A percentile compares a stretch with the other conserved stretches of the same genome.
These are phyloP conservation scores for Anolis carolinensis DNA, from an alignment of 2,113 vertebrate species.

Conservation along the genomic window DNA sequence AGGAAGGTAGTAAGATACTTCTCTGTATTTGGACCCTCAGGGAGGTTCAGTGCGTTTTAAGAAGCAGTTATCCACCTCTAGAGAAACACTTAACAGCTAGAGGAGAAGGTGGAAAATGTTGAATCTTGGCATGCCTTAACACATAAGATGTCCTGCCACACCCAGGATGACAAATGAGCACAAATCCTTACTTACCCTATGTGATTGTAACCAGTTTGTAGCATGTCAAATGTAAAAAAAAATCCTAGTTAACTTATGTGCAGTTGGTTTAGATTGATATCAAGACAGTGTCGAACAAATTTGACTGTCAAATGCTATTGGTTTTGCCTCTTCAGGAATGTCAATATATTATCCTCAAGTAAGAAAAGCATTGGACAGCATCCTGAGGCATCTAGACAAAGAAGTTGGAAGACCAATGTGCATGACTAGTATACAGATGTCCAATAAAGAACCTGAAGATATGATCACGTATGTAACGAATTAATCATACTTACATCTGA, in stretches of 20 bases:
- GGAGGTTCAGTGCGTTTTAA: neutral
- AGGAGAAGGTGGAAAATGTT: too few species aligned
- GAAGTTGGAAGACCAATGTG: slow-evolving; percentile 98
- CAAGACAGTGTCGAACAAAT: neutral
- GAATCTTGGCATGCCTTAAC: neutral
- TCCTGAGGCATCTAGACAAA: slow-evolving; percentile 96
- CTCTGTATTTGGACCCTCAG: neutral
- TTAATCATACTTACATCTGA: neutral
- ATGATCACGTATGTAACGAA: slow-evolving; percentile 93
- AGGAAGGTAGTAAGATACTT: neutral
- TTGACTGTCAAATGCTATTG: neutral
- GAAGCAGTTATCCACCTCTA: neutral
- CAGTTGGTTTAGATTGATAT: neutral
- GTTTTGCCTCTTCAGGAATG: slow-evolving; percentile 84
- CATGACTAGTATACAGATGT: slow-evolving; percentile 99
- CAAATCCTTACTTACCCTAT: neutral
- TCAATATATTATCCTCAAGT: slow-evolving; percentile 98
- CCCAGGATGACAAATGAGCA: too few species aligned
- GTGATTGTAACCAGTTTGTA: neutral
- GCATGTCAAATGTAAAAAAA: neutral
- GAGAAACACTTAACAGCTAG: too few species aligned
- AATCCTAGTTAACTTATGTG: neutral
- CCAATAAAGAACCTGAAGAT: slow-evolving; percentile 98
- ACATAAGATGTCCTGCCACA: too few species aligned
- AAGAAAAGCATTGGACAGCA: slow-evolving; percentile 94